Percentiles rank a stretch among this genome's conserved stretches.
These are phyloP conservation scores for Diplodus sargus DNA, from an alignment of 2,797 vertebrate species.

Conservation along the genomic window DNA sequence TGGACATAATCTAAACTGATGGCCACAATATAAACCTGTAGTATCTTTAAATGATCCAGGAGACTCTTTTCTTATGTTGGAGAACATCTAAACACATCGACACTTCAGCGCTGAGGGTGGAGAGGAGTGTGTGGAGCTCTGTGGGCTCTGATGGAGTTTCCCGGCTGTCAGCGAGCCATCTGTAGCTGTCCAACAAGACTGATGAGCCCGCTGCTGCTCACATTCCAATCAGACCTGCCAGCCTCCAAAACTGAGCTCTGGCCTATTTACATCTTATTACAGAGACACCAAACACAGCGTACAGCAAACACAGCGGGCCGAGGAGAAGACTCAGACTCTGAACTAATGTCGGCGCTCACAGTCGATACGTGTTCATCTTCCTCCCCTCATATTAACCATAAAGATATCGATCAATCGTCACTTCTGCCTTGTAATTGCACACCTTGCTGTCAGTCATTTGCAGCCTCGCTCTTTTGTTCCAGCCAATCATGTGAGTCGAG, in stretches of 20 bases:
- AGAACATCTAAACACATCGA: neutral
- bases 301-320: neutral
- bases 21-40: no score
- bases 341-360: neutral
- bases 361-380: constrained; percentile 29
- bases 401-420: constrained; percentile 57
- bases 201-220: constrained; percentile 42
- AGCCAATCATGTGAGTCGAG: constrained; percentile 48
- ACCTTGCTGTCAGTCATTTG: constrained; percentile 59
- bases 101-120: neutral
- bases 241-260: constrained; percentile 16
- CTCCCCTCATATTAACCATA: constrained; percentile 49
- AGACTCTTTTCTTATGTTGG: neutral
- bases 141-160: constrained; percentile 53
- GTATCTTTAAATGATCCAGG: neutral
- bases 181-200: constrained; percentile 52
- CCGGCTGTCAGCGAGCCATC: constrained; percentile 43
- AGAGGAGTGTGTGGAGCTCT: constrained; percentile 18
- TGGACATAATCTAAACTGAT: neutral
- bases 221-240: constrained; percentile 45
- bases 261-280: constrained; percentile 61
- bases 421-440: constrained; percentile 51
- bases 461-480: constrained; percentile 45
- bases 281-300: neutral
- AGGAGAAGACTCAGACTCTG: no score